A percentile compares a stretch with the other conserved stretches of the same genome.
Evolutionary conservation across 2,113 vertebrate species (phyloP).

Genomic region (Halcyon senegalensis): DNA sequence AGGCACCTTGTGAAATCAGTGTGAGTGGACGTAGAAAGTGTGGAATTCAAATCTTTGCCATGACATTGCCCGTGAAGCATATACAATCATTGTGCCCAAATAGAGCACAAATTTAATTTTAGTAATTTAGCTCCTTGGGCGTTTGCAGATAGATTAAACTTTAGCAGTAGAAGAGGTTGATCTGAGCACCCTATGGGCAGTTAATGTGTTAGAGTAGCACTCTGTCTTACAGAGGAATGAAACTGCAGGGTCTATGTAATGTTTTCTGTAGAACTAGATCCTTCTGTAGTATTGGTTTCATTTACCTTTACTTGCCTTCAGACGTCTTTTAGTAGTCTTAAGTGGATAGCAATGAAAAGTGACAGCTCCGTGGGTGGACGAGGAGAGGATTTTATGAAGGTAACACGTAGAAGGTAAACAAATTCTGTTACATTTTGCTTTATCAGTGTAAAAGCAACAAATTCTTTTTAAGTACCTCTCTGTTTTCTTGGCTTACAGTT

Average conservation of each 20-base stretch:
- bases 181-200: not conserved
- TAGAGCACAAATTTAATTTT: not conserved
- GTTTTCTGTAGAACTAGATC: not conserved
- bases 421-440: not conserved
- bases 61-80: not conserved
- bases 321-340: not conserved
- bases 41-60: not conserved
- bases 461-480: not conserved
- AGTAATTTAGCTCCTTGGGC: not conserved
- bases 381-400: not conserved
- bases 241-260: not conserved
- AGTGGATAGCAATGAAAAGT: not conserved
- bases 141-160: not conserved
- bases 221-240: not conserved
- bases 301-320: not conserved
- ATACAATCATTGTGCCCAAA: not conserved
- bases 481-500: not conserved
- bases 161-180: not conserved
- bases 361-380: not conserved
- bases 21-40: not conserved
- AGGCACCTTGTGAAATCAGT: slow-evolving; percentile 15
- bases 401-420: not conserved
- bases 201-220: rapidly evolving
- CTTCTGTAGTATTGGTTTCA: not conserved
- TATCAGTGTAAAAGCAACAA: not conserved